Percentiles rank a stretch among this genome's conserved stretches.
phyloP scores from a whole-genome alignment of 1,140 invertebrate genomes.

The Lepidurus couesii region DNA sequence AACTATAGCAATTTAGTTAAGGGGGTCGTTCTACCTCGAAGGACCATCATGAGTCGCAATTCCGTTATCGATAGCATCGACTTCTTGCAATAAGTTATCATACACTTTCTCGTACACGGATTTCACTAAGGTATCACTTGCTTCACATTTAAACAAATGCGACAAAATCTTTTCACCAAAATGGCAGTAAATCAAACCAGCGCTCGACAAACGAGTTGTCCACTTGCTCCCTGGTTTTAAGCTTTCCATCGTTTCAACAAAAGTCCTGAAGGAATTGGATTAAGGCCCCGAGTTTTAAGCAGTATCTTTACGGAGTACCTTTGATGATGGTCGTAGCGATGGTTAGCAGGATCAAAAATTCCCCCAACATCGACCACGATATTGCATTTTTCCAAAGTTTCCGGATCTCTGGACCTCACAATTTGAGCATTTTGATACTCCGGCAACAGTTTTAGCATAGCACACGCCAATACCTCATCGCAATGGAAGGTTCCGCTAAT shows the following conservation, averaged over 20 bases:
- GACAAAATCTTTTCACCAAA: constrained; percentile 78
- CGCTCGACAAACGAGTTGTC: constrained; percentile 79
- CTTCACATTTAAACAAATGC: constrained; percentile 48
- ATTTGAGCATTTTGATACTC: constrained; percentile 66
- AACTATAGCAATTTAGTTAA: not conserved
- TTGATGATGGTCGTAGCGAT: constrained; percentile 95
- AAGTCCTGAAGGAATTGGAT: constrained; percentile 52
- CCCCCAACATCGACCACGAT: constrained; percentile 96
- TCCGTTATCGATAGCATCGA: constrained; percentile 97
- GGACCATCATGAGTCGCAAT: constrained; percentile 70
- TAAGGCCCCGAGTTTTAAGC: not conserved
- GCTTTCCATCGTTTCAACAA: constrained; percentile 56
- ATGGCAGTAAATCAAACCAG: constrained; percentile 86
- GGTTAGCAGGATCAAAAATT: constrained; percentile 66
- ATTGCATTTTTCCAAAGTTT: constrained; percentile 72
- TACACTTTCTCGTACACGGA: constrained; percentile 79
- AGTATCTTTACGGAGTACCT: constrained; percentile 46
- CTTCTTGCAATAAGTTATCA: constrained; percentile 81
- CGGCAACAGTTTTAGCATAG: constrained; percentile 75
- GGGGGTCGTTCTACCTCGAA: constrained; percentile 48
- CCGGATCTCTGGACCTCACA: constrained; percentile 55
- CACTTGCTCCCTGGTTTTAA: constrained; percentile 52
- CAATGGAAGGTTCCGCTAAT: constrained; percentile 75
- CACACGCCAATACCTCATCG: constrained; percentile 91
- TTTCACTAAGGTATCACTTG: constrained; percentile 50